Evolutionary conservation across 2,113 vertebrate species (phyloP), one percentile per base, ranked within the genome.

Genomic region (Vulpes lagopus): DNA sequence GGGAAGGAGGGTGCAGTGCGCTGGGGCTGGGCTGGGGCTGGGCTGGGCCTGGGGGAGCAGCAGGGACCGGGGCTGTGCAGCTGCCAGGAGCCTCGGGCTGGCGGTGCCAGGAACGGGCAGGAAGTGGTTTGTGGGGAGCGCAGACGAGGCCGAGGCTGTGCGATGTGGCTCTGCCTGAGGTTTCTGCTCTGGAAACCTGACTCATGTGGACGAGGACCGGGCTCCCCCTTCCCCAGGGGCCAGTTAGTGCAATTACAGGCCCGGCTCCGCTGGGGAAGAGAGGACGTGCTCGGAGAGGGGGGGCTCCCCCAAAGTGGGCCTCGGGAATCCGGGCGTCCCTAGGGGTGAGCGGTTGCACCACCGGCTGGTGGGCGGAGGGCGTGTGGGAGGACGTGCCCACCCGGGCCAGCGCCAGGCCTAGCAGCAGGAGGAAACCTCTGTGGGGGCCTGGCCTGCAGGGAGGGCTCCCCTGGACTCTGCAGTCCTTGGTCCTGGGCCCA

Each of bases 51-150:
- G 2, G 30, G 4, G 25, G 74, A 65, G n/a, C 59, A 59, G 78
- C 81, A 38, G 69, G 38, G 57, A 51, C 38, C 30, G 3, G 67
- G 92, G 80, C 60, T 15, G 1, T 35, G 92, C 79, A 95, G 83
- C 83, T 62, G 60, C 88, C 93, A 87, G 30, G 85, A 84, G 89
- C 95, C 82, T 96, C 15, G 0, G 94, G 0, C 17, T 22, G 5
- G 89, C 0, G 0, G 96, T 98, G 98, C 98, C 98, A 86, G 98
- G 95, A 96, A 96, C 2, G 51, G 95, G 91, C 20, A 97, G 99
- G 99, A 98, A 98, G 98, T 96, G 98, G 98, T 98, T 98, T 98
- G 98, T 67, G 98, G 97, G 83, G 95, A 96, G 83, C 0, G 16
- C 94, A 81, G 97, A 93, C 64, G 76, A 67, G 0, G 67, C 92